A percentile compares a stretch with the other conserved stretches of the same genome.
Evolutionary conservation across 2,888 invertebrate species (phyloP).

Genomic region (Yponomeuta evonymella): DNA sequence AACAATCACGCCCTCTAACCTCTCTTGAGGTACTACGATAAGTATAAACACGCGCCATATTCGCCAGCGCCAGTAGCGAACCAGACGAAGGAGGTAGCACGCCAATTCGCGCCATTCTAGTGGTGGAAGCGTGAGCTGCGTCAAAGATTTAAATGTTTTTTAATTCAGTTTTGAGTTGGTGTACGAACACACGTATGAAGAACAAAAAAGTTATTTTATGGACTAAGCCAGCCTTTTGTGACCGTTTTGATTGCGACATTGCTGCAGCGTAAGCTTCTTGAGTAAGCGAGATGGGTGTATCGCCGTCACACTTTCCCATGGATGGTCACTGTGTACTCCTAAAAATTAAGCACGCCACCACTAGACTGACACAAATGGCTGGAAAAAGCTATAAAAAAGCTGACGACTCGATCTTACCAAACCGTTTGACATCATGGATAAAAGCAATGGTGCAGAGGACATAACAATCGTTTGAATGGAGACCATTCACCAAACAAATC

Average conservation of each 20-base stretch:
- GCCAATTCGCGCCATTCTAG: slow-evolving; percentile 37
- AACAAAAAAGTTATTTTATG: too few relatives aligned
- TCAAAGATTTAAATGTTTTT: neutral
- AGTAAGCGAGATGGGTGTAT: too few relatives aligned
- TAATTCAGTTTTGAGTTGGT: neutral
- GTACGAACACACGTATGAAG: too few relatives aligned
- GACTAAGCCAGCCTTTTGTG: too few relatives aligned
- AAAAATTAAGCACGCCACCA: neutral
- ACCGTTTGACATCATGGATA: neutral
- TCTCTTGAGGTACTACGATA: slow-evolving; percentile 31
- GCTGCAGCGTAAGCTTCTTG: too few relatives aligned
- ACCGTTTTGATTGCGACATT: too few relatives aligned
- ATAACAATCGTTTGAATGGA: neutral
- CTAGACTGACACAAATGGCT: neutral
- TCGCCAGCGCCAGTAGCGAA: slow-evolving; percentile 40
- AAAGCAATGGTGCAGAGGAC: neutral
- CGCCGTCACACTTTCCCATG: too few relatives aligned
- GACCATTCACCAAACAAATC: neutral
- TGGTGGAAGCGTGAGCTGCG: neutral
- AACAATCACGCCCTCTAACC: slow-evolving; percentile 24
- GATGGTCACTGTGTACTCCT: too few relatives aligned
- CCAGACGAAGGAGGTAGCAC: slow-evolving; percentile 35
- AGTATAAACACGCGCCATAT: slow-evolving; percentile 35
- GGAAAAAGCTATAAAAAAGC: neutral
- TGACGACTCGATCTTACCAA: neutral